phyloP scores from a whole-genome alignment of 2,113 vertebrate species.

The Phyllostomus hastatus region DNA sequence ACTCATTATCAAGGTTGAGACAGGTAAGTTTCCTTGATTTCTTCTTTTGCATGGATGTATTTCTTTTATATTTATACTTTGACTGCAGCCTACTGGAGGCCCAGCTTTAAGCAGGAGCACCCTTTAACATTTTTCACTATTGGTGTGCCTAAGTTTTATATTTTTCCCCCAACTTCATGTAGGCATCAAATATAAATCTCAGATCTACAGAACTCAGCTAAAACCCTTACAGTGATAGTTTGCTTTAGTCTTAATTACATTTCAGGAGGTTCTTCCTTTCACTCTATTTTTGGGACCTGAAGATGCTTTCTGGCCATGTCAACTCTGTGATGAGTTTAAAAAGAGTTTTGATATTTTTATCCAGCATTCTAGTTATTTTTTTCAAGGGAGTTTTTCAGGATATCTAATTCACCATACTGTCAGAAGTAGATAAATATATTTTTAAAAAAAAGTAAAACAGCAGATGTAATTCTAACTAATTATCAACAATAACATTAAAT shows the following conservation, averaged over 20 bases:
- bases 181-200: not conserved
- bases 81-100: not conserved
- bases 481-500: not conserved
- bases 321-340: not conserved
- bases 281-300: not conserved
- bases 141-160: not conserved
- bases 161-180: not conserved
- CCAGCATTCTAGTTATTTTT: not conserved
- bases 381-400: not conserved
- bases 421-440: not conserved
- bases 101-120: not conserved
- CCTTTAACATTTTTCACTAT: not conserved
- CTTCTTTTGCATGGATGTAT: not conserved
- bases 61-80: not conserved
- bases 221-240: not conserved
- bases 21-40: not conserved
- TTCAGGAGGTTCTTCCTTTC: not conserved
- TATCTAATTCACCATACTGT: not conserved
- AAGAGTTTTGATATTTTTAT: not conserved
- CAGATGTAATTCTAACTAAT: not conserved
- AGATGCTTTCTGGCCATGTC: not conserved
- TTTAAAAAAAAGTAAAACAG: not conserved
- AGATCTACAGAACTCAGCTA: not conserved
- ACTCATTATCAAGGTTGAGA: not conserved
- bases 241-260: not conserved